A percentile compares a stretch with the other conserved stretches of the same genome.
phyloP scores from a whole-genome alignment of 2,888 invertebrate species.

The Iphiclides podalirius region DNA sequence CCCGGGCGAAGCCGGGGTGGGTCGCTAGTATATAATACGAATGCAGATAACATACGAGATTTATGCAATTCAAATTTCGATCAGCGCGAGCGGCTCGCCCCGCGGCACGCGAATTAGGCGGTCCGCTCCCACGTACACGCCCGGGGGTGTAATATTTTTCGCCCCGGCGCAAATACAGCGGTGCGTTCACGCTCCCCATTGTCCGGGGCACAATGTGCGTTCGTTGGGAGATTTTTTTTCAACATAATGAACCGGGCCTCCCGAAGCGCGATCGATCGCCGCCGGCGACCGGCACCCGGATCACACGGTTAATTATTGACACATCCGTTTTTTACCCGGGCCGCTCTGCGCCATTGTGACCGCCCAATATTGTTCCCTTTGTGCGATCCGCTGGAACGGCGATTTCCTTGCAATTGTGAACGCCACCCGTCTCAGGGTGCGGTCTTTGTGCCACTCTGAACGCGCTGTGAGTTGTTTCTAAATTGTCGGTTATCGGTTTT shows the following conservation, averaged over 20 bases:
- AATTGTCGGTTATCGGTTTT: constrained; percentile 55
- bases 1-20: no score
- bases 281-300: constrained; percentile 60
- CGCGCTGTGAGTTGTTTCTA: constrained; percentile 39
- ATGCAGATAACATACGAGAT: no score
- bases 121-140: constrained; percentile 53
- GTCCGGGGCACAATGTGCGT: constrained; percentile 29
- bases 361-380: constrained; percentile 59
- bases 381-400: constrained; percentile 51
- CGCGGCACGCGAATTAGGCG: no score
- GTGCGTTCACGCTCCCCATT: constrained; percentile 25
- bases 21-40: no score
- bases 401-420: constrained; percentile 71
- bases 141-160: constrained; percentile 78
- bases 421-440: no score
- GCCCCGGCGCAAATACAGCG: constrained; percentile 45
- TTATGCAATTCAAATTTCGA: no score
- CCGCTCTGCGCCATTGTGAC: constrained; percentile 52
- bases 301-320: constrained; percentile 78
- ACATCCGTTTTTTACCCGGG: constrained; percentile 72
- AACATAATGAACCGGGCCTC: constrained; percentile 48
- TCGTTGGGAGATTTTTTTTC: no score
- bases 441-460: constrained; percentile 43
- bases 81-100: no score
- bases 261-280: constrained; percentile 68